A percentile compares a stretch with the other conserved stretches of the same genome.
Conservation (phyloP, 2,797 vertebrate genomes). For the Cryptoprocta ferox region DNA sequence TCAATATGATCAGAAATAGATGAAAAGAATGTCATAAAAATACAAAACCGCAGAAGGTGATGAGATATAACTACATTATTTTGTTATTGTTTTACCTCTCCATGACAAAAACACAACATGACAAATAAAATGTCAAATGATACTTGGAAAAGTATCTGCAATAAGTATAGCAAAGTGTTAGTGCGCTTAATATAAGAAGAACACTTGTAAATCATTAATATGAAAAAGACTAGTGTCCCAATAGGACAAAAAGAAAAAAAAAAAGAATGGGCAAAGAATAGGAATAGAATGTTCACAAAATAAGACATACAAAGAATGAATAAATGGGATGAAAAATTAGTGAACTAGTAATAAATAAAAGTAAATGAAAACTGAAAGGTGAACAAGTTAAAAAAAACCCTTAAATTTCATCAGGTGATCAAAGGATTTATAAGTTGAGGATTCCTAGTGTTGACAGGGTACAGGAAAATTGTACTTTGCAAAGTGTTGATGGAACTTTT, state of each 20-base stretch:
- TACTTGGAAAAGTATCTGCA: neutral
- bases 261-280: neutral
- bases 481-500: neutral
- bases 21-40: constrained; percentile 1
- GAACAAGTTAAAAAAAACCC: neutral
- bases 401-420: neutral
- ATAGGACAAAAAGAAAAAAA: neutral
- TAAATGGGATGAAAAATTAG: constrained; percentile 5
- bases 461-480: neutral
- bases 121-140: constrained; percentile 37
- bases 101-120: neutral
- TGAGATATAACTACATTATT: neutral
- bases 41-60: neutral
- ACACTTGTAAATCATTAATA: neutral
- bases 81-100: neutral
- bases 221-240: neutral
- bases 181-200: neutral
- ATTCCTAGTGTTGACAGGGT: neutral
- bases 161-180: neutral
- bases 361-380: neutral
- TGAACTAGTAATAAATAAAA: neutral
- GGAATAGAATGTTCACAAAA: constrained; percentile 1
- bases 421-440: neutral
- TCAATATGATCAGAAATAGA: neutral
- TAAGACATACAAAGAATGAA: constrained; percentile 2